Conservation (phyloP, 2,797 vertebrate species). For the Melopsittacus undulatus region DNA sequence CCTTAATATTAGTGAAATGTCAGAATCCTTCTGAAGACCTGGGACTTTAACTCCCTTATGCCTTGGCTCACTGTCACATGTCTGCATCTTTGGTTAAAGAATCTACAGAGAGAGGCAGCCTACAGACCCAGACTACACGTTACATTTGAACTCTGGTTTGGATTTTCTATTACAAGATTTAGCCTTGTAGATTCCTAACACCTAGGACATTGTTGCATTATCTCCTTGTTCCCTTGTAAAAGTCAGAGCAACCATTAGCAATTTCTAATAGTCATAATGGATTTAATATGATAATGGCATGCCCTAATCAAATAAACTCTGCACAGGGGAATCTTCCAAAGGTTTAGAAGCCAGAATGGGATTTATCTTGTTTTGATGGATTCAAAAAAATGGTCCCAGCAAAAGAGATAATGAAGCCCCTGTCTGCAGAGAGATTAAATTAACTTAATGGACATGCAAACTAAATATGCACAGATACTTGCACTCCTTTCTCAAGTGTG, state of each 20-base stretch:
- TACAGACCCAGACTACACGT: accelerated
- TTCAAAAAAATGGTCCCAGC: slow-evolving; percentile 15
- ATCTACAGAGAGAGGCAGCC: background rate
- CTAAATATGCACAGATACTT: background rate
- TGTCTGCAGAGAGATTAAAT: slow-evolving; percentile 40
- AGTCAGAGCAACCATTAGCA: background rate
- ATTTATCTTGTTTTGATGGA: slow-evolving; percentile 40
- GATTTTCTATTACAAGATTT: background rate
- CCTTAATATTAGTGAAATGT: background rate
- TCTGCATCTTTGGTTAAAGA: background rate
- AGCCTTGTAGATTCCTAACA: background rate
- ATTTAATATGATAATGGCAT: slow-evolving; percentile 32
- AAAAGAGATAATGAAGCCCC: slow-evolving; percentile 25
- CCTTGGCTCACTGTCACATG: background rate
- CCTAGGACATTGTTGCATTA: background rate
- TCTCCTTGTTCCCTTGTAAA: background rate
- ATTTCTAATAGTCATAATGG: slow-evolving; percentile 24
- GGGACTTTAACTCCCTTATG: background rate
- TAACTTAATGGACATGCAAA: slow-evolving; percentile 44
- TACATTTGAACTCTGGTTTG: background rate
- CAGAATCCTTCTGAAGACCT: background rate
- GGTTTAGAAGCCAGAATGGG: background rate
- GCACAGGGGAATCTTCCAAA: background rate
- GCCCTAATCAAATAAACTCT: slow-evolving; percentile 37
- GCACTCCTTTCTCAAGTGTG: background rate